Evolutionary conservation across 1,140 invertebrate species (phyloP).

Genomic region (Acromyrmex echinatior): DNA sequence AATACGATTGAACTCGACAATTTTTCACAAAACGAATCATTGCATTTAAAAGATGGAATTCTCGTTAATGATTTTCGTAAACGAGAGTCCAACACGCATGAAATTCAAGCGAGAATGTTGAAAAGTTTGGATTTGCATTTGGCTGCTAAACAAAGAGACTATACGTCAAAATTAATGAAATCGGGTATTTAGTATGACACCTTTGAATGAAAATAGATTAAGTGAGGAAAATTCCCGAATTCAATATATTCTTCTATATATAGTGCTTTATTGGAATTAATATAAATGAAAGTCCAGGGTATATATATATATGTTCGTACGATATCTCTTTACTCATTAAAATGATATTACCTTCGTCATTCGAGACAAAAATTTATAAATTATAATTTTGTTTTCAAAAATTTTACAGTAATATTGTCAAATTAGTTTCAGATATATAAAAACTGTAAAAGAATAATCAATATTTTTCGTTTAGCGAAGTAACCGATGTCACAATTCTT

Average conservation of each 20-base stretch:
- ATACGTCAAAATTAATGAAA: slow-evolving; percentile 82
- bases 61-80: neutral
- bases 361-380: neutral
- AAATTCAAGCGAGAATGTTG: slow-evolving; percentile 80
- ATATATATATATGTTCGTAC: neutral
- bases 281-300: neutral
- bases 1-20: neutral
- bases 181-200: slow-evolving; percentile 46
- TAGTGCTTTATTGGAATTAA: neutral
- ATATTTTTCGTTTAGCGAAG: neutral
- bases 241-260: slow-evolving; percentile 8
- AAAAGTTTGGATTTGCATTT: slow-evolving; percentile 83
- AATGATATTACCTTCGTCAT: neutral
- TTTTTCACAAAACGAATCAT: slow-evolving; percentile 50
- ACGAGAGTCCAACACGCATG: slow-evolving; percentile 60
- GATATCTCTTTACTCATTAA: neutral
- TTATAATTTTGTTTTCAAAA: neutral
- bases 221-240: neutral
- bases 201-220: neutral
- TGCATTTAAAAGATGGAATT: neutral
- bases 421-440: slow-evolving; percentile 4
- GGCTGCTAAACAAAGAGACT: slow-evolving; percentile 83
- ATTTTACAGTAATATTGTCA: neutral
- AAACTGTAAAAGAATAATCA: neutral
- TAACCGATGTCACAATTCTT: neutral